Percentiles rank a stretch among this genome's conserved stretches.
Evolutionary conservation across 2,797 vertebrate genomes (phyloP).

Genomic region (Benthosema pterotum): DNA sequence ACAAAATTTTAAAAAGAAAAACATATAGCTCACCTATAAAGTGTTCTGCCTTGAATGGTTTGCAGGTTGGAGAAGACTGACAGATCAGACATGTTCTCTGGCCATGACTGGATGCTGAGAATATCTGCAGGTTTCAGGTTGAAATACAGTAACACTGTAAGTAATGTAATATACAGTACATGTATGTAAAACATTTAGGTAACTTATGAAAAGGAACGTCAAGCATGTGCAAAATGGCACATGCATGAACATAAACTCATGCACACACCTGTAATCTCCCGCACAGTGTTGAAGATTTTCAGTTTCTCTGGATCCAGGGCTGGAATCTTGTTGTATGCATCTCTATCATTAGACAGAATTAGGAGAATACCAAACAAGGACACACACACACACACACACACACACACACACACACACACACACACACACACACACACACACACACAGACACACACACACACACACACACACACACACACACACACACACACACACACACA

Average conservation of each 20-base stretch:
- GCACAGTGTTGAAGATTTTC: constrained; percentile 89
- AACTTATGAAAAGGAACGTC: too few relatives aligned
- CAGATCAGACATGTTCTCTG: constrained; percentile 83
- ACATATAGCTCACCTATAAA: constrained; percentile 69
- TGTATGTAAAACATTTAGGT: too few relatives aligned
- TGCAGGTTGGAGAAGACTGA: constrained; percentile 84
- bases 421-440: too few relatives aligned
- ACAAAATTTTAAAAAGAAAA: constrained; percentile 16
- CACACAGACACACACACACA: too few relatives aligned
- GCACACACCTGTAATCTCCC: constrained; percentile 89
- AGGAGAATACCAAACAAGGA: background rate
- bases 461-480: too few relatives aligned
- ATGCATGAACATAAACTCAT: background rate
- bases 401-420: too few relatives aligned
- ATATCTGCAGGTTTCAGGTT: constrained; percentile 77
- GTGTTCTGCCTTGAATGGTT: constrained; percentile 78
- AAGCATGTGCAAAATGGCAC: background rate
- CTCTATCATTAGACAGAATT: constrained; percentile 45
- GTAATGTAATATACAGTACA: background rate
- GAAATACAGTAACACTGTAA: constrained; percentile 10
- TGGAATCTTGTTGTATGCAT: constrained; percentile 81
- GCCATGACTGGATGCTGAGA: constrained; percentile 88
- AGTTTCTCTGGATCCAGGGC: constrained; percentile 91
- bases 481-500: too few relatives aligned
- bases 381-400: too few relatives aligned